Evolutionary conservation across 2,797 vertebrate genomes (phyloP).

Genomic region (Argentina silus): DNA sequence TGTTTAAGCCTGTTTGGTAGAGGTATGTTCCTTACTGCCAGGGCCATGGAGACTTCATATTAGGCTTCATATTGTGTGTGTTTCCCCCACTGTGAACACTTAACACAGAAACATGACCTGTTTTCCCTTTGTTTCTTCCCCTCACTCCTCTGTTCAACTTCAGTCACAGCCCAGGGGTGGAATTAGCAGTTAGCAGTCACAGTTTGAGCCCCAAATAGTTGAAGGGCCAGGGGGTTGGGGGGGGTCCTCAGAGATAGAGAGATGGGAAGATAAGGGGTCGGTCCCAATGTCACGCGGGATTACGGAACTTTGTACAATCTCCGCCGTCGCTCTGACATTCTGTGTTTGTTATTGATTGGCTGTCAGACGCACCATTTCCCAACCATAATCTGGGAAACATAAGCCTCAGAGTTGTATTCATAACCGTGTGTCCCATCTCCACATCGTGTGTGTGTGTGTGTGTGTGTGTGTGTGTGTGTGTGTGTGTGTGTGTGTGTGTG

Average conservation of each 20-base stretch:
- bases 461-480: slow-evolving; percentile 4
- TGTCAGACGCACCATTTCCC: slow-evolving; percentile 62
- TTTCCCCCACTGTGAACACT: neutral
- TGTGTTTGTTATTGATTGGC: slow-evolving; percentile 67
- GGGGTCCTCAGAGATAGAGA: slow-evolving; percentile 9
- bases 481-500: slow-evolving; percentile 18
- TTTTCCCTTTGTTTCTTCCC: neutral
- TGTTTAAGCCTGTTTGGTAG: too few species aligned
- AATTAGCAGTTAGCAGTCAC: neutral
- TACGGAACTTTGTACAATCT: slow-evolving; percentile 52
- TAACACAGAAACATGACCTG: neutral
- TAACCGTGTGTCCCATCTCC: slow-evolving; percentile 19
- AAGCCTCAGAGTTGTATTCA: slow-evolving; percentile 71
- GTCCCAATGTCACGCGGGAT: slow-evolving; percentile 67
- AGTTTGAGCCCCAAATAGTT: slow-evolving; percentile 8
- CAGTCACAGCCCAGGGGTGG: neutral
- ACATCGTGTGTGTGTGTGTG: slow-evolving; percentile 4
- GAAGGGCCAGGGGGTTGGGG: neutral
- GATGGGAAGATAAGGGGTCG: slow-evolving; percentile 30
- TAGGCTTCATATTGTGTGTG: neutral
- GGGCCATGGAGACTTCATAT: neutral
- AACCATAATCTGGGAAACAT: slow-evolving; percentile 59
- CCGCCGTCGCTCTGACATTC: slow-evolving; percentile 23
- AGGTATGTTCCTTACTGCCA: too few species aligned
- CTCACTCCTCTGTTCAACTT: neutral